These are phyloP conservation scores for Oxycera nigricornis DNA, from an alignment of 2,888 invertebrate genomes.

Conservation along the genomic window DNA sequence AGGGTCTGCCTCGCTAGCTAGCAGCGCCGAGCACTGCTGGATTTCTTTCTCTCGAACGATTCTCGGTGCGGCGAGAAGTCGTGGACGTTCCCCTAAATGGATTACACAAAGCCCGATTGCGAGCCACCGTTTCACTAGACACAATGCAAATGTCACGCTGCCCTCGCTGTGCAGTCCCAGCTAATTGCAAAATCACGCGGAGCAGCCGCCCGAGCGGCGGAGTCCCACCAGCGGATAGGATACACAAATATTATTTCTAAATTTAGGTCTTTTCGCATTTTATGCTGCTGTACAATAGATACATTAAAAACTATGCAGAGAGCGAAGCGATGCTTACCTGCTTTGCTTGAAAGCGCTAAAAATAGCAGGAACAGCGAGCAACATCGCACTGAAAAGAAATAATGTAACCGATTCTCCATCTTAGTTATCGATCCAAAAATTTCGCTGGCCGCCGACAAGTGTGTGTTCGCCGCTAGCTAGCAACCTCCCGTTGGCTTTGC, in stretches of 20 bases:
- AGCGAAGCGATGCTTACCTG: constrained; percentile 43
- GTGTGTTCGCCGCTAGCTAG: constrained; percentile 15
- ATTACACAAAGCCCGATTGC: neutral
- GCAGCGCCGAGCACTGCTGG: no score
- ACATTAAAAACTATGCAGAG: constrained; percentile 41
- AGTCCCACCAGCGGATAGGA: neutral
- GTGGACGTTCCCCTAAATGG: neutral
- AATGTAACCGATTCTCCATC: constrained; percentile 43
- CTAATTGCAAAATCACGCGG: neutral
- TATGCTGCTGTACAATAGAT: constrained; percentile 40
- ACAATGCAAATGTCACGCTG: neutral
- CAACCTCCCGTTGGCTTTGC: neutral
- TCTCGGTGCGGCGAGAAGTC: no score
- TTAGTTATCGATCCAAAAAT: constrained; percentile 41
- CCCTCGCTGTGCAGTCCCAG: neutral
- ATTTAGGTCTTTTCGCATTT: constrained; percentile 36
- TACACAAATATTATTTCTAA: constrained; percentile 37
- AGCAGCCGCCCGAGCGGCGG: neutral
- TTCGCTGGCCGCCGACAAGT: neutral
- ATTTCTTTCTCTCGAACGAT: no score
- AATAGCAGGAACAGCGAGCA: constrained; percentile 47
- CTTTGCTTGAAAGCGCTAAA: constrained; percentile 46
- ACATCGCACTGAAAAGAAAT: constrained; percentile 44
- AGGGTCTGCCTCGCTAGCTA: no score
- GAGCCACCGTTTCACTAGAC: no score